Conservation (phyloP, 1,140 invertebrate species). For the Tetraneura akinire region DNA sequence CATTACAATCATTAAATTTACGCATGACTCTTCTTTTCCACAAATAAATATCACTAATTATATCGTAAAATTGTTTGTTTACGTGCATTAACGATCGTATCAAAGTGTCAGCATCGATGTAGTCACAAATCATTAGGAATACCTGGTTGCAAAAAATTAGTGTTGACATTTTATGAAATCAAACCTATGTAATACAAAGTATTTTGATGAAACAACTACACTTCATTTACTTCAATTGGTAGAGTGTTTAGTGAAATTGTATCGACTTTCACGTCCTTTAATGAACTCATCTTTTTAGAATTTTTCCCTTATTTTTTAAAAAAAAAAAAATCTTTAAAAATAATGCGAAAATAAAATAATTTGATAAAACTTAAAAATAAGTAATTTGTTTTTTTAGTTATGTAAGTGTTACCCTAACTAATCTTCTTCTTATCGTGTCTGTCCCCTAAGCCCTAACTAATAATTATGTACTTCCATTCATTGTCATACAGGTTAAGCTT, state of each 20-base stretch:
- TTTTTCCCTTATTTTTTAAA: no score
- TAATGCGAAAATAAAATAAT: no score
- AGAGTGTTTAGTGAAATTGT: slow-evolving; percentile 18
- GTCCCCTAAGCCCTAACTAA: no score
- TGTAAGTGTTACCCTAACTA: no score
- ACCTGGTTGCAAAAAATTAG: background rate
- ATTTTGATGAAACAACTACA: background rate
- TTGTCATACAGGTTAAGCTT: no score
- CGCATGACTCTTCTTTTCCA: slow-evolving; percentile 6
- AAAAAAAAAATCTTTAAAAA: no score
- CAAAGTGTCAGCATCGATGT: slow-evolving; percentile 1
- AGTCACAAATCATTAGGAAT: slow-evolving; percentile 37
- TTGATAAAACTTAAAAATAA: no score
- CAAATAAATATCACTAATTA: slow-evolving; percentile 17
- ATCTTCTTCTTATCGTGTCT: no score
- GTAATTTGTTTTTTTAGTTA: no score
- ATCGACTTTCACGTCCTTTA: background rate
- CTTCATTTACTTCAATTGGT: slow-evolving; percentile 27
- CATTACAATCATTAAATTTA: slow-evolving; percentile 18
- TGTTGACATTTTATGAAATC: background rate
- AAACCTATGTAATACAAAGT: background rate
- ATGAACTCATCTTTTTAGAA: background rate
- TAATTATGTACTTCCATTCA: no score
- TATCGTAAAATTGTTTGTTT: slow-evolving; percentile 12
- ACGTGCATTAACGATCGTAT: slow-evolving; percentile 23